Evolutionary conservation across 2,888 invertebrate genomes (phyloP), one percentile per base, ranked within the genome.

Genomic region (Parnassius mnemosyne): DNA sequence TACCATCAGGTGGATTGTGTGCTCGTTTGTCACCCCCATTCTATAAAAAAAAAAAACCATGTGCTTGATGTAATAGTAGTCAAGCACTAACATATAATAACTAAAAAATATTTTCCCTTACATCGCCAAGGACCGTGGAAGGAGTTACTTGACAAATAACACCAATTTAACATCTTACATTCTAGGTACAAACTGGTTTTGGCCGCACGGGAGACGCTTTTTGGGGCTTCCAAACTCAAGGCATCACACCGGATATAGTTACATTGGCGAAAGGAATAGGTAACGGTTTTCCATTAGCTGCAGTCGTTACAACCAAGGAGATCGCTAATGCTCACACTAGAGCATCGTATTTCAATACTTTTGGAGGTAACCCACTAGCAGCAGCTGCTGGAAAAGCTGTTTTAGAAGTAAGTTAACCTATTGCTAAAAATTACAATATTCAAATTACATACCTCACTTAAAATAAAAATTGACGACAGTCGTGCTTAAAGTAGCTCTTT

Each of bases 141-240:
- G 43, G 3, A 11, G 7, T 43, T 43, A 11, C 43, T 43, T 43
- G 10, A 43, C 43, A 10, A 43, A 43, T 10, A 43, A 10, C 10
- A 43, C 9, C 1, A 43, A 10, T 10, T 11, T 43, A 43, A 43
- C 43, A n/a, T 12, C 46, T 46, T 3, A n/a, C 46, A 43, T 54
- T 61, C 51, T 68, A 95, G 95, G 97, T 99, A 0, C 99, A 99
- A 92, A 97, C 98, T 1, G 99, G 99, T 3, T 98, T 99, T 79
- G 99, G 98, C 0, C 93, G 99, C 65, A 97, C 97, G 0, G 99
- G 99, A 0, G 96, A 97, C 56, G 93, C 96, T 75, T 99, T 95
- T 87, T 99, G 99, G 99, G 98, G 98, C n/a, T 99, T 99, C 80
- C 93, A 99, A 84, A 92, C 92, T 13, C 98, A 99, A 78, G 96